Percentiles rank a stretch among this genome's conserved stretches.
Evolutionary conservation across 2,888 invertebrate species (phyloP).

Genomic region (Nudaria mundana): DNA sequence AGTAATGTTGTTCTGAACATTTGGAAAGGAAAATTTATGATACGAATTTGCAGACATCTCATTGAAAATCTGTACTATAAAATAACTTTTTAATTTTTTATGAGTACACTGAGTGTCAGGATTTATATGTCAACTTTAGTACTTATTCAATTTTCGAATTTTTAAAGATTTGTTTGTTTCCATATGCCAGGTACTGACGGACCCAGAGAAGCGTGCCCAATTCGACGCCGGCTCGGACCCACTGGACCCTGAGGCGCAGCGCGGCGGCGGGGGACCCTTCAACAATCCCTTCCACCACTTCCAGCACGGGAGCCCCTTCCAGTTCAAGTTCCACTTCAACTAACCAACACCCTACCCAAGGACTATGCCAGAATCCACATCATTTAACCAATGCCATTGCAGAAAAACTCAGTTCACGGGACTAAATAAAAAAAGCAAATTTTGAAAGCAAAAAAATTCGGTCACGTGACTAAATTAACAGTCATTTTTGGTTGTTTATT

Average conservation of each 20-base stretch:
- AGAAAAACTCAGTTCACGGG: no score
- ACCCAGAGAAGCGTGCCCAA: constrained; percentile 94
- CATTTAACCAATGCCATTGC: no score
- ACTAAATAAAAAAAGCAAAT: no score
- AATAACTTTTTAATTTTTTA: no score
- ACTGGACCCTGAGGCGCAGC: constrained; percentile 93
- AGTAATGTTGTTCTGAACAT: no score
- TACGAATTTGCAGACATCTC: no score
- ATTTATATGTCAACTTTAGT: background rate
- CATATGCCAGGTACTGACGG: constrained; percentile 86
- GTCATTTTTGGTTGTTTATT: no score
- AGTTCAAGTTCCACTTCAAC: constrained; percentile 98
- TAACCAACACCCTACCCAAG: constrained; percentile 52
- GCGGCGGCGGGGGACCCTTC: constrained; percentile 67
- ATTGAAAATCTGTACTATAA: no score
- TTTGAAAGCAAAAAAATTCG: no score
- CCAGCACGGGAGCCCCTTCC: constrained; percentile 94
- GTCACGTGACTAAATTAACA: no score
- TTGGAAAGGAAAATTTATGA: no score
- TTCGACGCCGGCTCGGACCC: constrained; percentile 99
- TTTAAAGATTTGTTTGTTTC: no score
- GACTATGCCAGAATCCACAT: background rate
- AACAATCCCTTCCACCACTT: constrained; percentile 92
- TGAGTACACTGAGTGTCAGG: background rate
- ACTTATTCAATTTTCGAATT: background rate